Base-by-base conservation (phyloP, 2,113 vertebrate species). In the Gymnarchus niloticus region DNA sequence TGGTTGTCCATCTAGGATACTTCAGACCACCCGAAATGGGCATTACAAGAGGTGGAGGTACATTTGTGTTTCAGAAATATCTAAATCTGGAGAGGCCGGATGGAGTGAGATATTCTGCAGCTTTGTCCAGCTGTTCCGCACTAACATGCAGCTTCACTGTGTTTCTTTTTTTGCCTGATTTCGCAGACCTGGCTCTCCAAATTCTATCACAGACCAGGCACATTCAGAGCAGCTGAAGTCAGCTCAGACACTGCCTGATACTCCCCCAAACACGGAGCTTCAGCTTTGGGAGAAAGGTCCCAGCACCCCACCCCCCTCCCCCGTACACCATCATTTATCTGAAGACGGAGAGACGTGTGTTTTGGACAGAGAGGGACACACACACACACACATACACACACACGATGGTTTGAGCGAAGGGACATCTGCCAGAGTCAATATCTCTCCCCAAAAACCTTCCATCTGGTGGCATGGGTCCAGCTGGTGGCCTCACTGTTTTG, bases 401-500 rank as follows among this genome's bases (percentile, higher is more conserved):
- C 28, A 23, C 17, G 3, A 19, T 44, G 9, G 51, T 49, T 17
- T 61, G 61, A 56, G 84, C 19, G 37, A 6, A 57, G 54, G 84
- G 80, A 81, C 57, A 10, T 46, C 25, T 41, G 85, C 76, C 85
- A 86, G 77, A 51, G 56, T 81, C 78, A 81, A 81, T 76, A 86
- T n/a, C 56, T 19, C 56, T 81, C 78, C 17, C 80, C 80, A 8
- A 56, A 28, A 51, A 76, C 69, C 41, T 52, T 46, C 51, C 52
- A 54, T 9, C 37, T 44, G 8, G 78, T 44, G 78, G 25, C 49
- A 46, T 7, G 14, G 14, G 21, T 61, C 78, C 57, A 83, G 46
- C 80, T 81, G 23, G 48, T 65, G 28, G 84, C 49, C 48, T 77
- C 56, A 51, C 52, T 85, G 52, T 86, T 86, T 86, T 86, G 56